A percentile compares a stretch with the other conserved stretches of the same genome.
These are phyloP conservation scores for Drosophila nigricruria DNA, from an alignment of 2,888 invertebrate genomes.

Conservation along the genomic window DNA sequence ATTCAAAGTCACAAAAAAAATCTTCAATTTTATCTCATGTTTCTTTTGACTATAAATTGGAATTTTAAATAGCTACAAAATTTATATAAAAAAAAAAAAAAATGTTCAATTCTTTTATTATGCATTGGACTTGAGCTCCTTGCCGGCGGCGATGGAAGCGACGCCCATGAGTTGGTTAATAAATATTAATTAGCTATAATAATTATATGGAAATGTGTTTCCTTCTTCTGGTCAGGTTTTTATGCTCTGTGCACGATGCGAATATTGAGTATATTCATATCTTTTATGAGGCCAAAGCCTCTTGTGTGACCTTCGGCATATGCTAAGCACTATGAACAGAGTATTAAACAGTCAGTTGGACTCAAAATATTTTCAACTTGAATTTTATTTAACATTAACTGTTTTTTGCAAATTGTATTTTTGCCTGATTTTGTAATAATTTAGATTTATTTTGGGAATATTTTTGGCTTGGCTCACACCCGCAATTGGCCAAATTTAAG, in stretches of 20 bases:
- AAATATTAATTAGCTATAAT: constrained; percentile 74
- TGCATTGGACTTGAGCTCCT: not conserved
- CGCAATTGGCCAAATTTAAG: constrained; percentile 13
- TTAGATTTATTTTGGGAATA: not conserved
- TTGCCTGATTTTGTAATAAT: constrained; percentile 13
- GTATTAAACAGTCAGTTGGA: not conserved
- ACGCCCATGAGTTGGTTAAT: constrained; percentile 45
- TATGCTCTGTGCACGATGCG: not conserved
- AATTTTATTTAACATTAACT: constrained; percentile 54
- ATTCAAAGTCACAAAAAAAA: not conserved
- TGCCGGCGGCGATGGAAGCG: not conserved
- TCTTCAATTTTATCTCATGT: not conserved
- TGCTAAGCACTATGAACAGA: not conserved
- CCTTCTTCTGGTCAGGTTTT: constrained; percentile 22
- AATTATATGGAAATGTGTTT: constrained; percentile 56
- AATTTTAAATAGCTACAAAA: not conserved
- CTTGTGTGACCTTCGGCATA: not conserved
- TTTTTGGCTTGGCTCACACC: constrained; percentile 7
- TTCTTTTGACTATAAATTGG: not conserved
- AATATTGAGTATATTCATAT: not conserved
- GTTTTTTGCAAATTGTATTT: too few species aligned
- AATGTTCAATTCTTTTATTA: not conserved
- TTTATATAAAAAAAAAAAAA: not conserved
- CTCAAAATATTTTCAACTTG: not conserved
- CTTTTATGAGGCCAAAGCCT: not conserved